These are phyloP conservation scores for Oryzias melastigma DNA, from an alignment of 2,113 vertebrate genomes.

Conservation along the genomic window DNA sequence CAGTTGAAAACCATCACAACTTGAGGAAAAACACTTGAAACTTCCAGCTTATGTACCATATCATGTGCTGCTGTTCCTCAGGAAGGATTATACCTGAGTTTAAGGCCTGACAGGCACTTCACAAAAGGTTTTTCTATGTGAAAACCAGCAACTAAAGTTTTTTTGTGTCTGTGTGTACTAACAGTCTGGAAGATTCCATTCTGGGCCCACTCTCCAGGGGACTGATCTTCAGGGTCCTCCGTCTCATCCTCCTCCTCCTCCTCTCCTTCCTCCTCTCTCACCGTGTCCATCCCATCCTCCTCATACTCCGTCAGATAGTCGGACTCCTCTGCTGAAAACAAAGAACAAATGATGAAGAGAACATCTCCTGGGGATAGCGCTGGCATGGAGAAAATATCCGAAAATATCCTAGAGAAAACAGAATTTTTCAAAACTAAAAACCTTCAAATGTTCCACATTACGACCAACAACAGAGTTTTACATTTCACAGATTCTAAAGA, in stretches of 20 bases:
- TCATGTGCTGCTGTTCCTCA: background rate
- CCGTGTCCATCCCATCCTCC: slow-evolving; percentile 84
- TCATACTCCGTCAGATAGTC: slow-evolving; percentile 91
- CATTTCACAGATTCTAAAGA: too few species aligned
- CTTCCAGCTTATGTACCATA: background rate
- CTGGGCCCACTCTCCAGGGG: slow-evolving; percentile 71
- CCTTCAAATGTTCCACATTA: too few species aligned
- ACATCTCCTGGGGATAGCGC: slow-evolving; percentile 1
- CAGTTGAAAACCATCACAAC: too few species aligned
- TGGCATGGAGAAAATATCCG: too few species aligned
- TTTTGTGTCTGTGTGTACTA: slow-evolving; percentile 37
- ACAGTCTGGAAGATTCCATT: slow-evolving; percentile 79
- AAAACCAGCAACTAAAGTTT: too few species aligned
- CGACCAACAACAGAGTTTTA: too few species aligned
- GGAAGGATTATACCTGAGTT: background rate
- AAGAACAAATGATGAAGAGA: slow-evolving; percentile 28
- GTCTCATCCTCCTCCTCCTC: slow-evolving; percentile 79
- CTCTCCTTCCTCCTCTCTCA: slow-evolving; percentile 79
- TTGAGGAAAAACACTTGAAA: too few species aligned
- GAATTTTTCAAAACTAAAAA: too few species aligned
- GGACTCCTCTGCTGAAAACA: slow-evolving; percentile 81
- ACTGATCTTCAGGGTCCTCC: slow-evolving; percentile 71
- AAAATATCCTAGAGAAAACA: too few species aligned
- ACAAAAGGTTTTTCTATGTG: background rate
- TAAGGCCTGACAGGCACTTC: background rate